A percentile compares a stretch with the other conserved stretches of the same genome.
These are phyloP conservation scores for Corbicula japonica DNA, from an alignment of 2,888 invertebrate species.

Conservation along the genomic window DNA sequence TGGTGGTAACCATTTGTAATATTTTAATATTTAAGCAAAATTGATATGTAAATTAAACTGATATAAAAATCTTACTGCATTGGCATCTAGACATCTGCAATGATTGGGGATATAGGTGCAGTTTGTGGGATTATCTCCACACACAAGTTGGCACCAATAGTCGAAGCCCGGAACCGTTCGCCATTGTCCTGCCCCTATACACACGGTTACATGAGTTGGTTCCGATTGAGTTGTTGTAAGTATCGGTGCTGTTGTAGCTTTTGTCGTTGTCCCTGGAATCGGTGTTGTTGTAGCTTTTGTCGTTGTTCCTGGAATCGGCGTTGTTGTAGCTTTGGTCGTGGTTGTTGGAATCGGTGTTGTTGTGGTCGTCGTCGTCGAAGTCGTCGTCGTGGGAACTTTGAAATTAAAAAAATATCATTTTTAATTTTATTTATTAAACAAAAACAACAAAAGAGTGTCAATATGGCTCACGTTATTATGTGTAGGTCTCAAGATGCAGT, in stretches of 20 bases:
- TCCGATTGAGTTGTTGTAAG: constrained; percentile 3
- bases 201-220: not conserved
- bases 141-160: constrained; percentile 11
- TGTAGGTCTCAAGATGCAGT: no score
- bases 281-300: no score
- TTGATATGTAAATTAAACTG: no score
- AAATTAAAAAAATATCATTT: not conserved
- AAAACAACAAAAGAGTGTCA: no score
- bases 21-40: no score
- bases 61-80: constrained; percentile 1
- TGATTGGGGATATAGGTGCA: not conserved
- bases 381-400: not conserved
- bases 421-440: no score
- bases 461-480: no score
- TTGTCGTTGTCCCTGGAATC: no score
- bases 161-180: not conserved
- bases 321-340: no score
- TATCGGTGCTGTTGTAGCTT: not conserved
- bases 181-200: not conserved
- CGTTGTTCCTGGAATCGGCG: no score
- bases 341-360: no score
- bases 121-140: not conserved
- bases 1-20: no score
- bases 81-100: not conserved
- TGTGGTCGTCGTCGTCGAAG: constrained; percentile 11